phyloP scores from a whole-genome alignment of 2,113 vertebrate species.

The Otolemur garnettii region DNA sequence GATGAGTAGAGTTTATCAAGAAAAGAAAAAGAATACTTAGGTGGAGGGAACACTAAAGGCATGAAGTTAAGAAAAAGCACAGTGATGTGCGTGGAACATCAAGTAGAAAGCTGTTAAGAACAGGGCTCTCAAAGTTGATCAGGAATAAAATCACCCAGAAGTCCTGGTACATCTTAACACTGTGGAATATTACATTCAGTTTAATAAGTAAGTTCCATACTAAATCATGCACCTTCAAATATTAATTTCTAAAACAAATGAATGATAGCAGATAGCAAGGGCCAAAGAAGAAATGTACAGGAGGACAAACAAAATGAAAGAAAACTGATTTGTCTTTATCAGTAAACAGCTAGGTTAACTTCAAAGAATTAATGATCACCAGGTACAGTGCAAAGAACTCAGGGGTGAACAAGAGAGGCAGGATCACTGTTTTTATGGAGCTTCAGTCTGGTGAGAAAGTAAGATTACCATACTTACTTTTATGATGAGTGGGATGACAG shows the following conservation, averaged over 20 bases:
- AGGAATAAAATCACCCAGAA: constrained; percentile 36
- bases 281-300: constrained; percentile 28
- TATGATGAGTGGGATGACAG: neutral
- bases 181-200: neutral
- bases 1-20: constrained; percentile 70
- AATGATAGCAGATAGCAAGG: neutral
- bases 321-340: neutral
- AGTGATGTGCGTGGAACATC: constrained; percentile 30
- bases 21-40: constrained; percentile 60
- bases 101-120: constrained; percentile 35
- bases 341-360: neutral
- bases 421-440: neutral
- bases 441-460: neutral
- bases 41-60: constrained; percentile 41
- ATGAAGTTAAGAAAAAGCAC: constrained; percentile 63
- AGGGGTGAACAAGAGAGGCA: neutral
- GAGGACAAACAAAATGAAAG: neutral
- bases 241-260: constrained; percentile 31
- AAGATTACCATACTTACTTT: neutral
- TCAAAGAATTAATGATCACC: constrained; percentile 44
- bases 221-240: neutral
- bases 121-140: neutral
- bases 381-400: neutral
- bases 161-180: neutral
- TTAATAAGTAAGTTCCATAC: neutral